phyloP scores from a whole-genome alignment of 2,888 invertebrate genomes.

The Brenthis daphne region DNA sequence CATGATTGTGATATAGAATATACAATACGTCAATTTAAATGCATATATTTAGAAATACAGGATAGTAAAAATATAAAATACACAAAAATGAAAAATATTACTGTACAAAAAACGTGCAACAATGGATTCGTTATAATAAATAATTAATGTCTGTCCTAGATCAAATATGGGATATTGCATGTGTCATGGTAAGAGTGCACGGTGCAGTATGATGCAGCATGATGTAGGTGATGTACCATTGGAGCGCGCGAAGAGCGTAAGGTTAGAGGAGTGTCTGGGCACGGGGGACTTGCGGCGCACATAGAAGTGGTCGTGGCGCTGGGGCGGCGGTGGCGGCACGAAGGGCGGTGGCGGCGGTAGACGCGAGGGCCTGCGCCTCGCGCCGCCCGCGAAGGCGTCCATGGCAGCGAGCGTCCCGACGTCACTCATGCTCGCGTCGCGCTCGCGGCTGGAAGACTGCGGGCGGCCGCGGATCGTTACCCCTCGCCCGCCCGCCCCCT shows the following conservation, averaged over 20 bases:
- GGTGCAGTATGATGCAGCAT: slow-evolving; percentile 47
- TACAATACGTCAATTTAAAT: too few species aligned
- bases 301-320: slow-evolving; percentile 77
- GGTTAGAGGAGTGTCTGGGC: slow-evolving; percentile 69
- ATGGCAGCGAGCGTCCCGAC: slow-evolving; percentile 81
- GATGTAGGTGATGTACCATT: slow-evolving; percentile 61
- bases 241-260: slow-evolving; percentile 75
- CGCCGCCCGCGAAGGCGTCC: slow-evolving; percentile 81
- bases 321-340: slow-evolving; percentile 76
- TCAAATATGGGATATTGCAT: slow-evolving; percentile 2
- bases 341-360: slow-evolving; percentile 77
- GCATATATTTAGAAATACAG: too few species aligned
- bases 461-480: slow-evolving; percentile 55
- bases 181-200: slow-evolving; percentile 37
- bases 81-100: too few species aligned
- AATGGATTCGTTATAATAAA: slow-evolving; percentile 49
- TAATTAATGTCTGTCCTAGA: not conserved
- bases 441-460: slow-evolving; percentile 80
- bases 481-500: slow-evolving; percentile 63
- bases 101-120: slow-evolving; percentile 33
- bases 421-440: slow-evolving; percentile 79
- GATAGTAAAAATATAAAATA: too few species aligned
- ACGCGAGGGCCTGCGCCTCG: slow-evolving; percentile 73
- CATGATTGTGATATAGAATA: too few species aligned
- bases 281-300: slow-evolving; percentile 78